Evolutionary conservation across 2,113 vertebrate species (phyloP).

Genomic region (Fulmarus glacialis): DNA sequence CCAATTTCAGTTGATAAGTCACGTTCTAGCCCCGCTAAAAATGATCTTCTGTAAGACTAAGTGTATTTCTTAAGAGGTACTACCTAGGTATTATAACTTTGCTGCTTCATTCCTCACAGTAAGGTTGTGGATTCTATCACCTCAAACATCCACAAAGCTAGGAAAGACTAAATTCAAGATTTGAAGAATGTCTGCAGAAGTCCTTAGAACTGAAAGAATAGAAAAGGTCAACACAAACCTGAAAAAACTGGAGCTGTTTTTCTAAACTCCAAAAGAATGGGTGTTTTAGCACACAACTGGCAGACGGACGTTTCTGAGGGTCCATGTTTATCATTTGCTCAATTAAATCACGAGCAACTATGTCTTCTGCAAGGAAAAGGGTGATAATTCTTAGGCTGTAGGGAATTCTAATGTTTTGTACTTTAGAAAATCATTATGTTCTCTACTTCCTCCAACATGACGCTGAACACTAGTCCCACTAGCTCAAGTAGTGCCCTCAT

Average conservation of each 20-base stretch:
- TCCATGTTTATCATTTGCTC: conserved; percentile 93
- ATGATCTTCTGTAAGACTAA: not conserved
- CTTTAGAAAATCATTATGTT: not conserved
- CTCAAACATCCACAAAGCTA: not conserved
- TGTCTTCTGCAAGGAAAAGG: conserved; percentile 77
- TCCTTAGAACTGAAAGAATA: not conserved
- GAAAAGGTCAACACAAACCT: conserved; percentile 77
- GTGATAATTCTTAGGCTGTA: not conserved
- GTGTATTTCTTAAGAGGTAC: not conserved
- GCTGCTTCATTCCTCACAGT: not conserved
- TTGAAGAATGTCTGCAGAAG: not conserved
- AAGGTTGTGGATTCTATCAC: not conserved
- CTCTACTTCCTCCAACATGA: not conserved
- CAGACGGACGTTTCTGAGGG: conserved; percentile 87
- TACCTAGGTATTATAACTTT: not conserved
- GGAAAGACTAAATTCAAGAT: not conserved
- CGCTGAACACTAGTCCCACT: not conserved
- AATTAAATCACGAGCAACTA: conserved; percentile 88
- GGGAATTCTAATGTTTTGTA: not conserved
- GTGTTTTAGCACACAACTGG: conserved; percentile 90
- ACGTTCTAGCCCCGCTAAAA: fast-evolving
- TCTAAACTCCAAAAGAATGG: conserved; percentile 97
- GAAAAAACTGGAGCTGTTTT: conserved; percentile 97
- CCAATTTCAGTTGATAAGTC: fast-evolving
- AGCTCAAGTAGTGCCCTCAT: not conserved